Evolutionary conservation across 2,797 vertebrate genomes (phyloP).

Genomic region (Kryptopterus vitreolus): DNA sequence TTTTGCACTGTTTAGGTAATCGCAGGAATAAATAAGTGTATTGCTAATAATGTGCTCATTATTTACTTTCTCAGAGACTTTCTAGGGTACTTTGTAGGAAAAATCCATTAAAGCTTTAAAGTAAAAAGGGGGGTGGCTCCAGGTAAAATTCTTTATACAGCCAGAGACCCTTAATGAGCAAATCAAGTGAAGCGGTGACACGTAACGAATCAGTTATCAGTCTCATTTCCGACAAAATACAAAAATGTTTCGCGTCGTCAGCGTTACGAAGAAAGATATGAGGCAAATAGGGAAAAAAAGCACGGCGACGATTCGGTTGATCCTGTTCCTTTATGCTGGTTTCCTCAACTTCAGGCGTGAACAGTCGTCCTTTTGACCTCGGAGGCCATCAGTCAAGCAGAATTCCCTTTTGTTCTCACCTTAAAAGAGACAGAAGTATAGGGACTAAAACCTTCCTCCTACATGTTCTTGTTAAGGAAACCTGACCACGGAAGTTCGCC

Average conservation of each 20-base stretch:
- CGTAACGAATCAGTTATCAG: neutral
- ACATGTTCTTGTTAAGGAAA: slow-evolving; percentile 38
- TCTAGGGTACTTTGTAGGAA: neutral
- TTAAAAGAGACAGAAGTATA: slow-evolving; percentile 10
- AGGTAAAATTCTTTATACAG: neutral
- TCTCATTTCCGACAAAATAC: neutral
- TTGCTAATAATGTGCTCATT: neutral
- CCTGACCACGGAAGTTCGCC: slow-evolving; percentile 41
- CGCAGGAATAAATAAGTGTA: neutral
- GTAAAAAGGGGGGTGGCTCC: neutral
- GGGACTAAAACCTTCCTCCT: slow-evolving; percentile 6
- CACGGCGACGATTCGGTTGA: neutral
- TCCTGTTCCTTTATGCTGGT: neutral
- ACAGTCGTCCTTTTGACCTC: neutral
- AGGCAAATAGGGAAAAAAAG: neutral
- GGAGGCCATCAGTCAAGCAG: slow-evolving; percentile 5
- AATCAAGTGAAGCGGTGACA: too few relatives aligned
- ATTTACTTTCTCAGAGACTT: neutral
- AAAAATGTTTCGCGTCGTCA: neutral
- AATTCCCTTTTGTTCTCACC: slow-evolving; percentile 18
- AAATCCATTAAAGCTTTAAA: neutral
- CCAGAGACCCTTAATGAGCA: neutral
- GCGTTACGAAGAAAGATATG: neutral
- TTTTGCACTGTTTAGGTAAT: neutral
- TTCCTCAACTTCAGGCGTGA: neutral